Evolutionary conservation across 2,888 invertebrate genomes (phyloP).

Genomic region (Zelleria hepariella): DNA sequence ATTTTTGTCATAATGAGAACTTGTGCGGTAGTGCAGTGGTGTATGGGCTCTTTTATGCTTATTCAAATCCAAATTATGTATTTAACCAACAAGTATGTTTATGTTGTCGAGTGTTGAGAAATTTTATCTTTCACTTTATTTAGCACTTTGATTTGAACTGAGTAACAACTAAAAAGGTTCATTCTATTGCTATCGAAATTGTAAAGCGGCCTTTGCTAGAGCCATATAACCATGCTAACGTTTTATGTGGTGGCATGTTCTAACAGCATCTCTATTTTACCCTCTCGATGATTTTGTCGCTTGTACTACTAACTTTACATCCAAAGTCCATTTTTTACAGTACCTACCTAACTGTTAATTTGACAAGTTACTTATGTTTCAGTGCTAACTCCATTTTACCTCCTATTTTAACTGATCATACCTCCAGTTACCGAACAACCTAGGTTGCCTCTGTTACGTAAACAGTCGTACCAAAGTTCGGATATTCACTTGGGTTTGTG

Average conservation of each 20-base stretch:
- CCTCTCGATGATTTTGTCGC: background rate
- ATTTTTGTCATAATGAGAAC: too few species aligned
- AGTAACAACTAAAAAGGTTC: constrained; percentile 7
- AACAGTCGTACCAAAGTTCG: too few species aligned
- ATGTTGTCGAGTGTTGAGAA: constrained; percentile 28
- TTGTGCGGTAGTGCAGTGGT: too few species aligned
- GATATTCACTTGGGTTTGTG: background rate
- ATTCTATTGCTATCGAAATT: background rate
- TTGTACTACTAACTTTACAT: background rate
- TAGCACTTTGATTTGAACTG: constrained; percentile 17
- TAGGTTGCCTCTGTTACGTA: background rate
- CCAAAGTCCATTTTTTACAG: background rate
- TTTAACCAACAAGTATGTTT: constrained; percentile 13
- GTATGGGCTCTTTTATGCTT: background rate
- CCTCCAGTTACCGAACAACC: background rate
- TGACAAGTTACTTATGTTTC: background rate
- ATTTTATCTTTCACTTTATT: constrained; percentile 27
- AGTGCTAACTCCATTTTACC: background rate
- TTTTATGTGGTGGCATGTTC: constrained; percentile 52
- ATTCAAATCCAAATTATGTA: background rate
- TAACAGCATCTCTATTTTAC: background rate
- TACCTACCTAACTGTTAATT: background rate
- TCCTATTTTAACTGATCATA: background rate
- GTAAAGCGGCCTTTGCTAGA: background rate
- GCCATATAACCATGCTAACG: constrained; percentile 4